These are phyloP conservation scores for Paralinhomoeus sp. DNA, from an alignment of 2,888 invertebrate species.

Conservation along the genomic window DNA sequence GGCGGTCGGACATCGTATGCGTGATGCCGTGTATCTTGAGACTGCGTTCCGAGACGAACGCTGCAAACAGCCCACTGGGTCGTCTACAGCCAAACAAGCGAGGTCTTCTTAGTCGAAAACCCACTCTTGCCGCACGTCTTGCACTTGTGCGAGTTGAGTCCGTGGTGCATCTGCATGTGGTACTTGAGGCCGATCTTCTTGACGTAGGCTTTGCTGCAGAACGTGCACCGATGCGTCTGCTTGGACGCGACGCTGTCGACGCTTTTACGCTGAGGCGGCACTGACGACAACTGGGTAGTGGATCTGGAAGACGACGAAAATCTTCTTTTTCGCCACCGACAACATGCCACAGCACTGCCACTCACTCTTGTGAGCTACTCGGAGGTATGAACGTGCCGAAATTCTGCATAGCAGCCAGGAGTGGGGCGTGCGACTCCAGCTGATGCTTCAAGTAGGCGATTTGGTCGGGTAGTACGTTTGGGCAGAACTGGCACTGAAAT, in stretches of 20 bases:
- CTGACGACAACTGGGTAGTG: too few relatives aligned
- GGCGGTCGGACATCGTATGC: conserved; percentile 5
- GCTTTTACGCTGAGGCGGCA: too few relatives aligned
- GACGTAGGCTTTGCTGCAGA: conserved; percentile 4
- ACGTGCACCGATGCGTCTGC: conserved; percentile 1
- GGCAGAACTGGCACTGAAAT: conserved; percentile 3
- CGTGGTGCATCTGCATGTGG: conserved; percentile 4
- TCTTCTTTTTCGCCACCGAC: too few relatives aligned
- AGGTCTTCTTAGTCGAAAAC: neutral
- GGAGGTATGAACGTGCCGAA: too few relatives aligned
- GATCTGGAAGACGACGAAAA: too few relatives aligned
- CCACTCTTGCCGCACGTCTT: conserved; percentile 3
- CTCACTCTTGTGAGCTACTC: too few relatives aligned
- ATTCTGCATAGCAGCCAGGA: too few relatives aligned
- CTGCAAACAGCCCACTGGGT: neutral
- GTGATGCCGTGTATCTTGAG: conserved; percentile 7
- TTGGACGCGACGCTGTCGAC: too few relatives aligned
- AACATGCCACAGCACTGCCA: too few relatives aligned
- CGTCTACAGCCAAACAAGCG: too few relatives aligned
- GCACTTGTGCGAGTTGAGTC: conserved; percentile 4
- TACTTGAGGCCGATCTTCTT: conserved; percentile 3
- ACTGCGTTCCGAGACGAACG: conserved; percentile 2
- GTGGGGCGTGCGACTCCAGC: conserved; percentile 1
- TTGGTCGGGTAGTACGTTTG: neutral
- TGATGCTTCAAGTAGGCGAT: conserved; percentile 3